phyloP scores from a whole-genome alignment of 2,113 vertebrate species.

The Loxodonta africana region DNA sequence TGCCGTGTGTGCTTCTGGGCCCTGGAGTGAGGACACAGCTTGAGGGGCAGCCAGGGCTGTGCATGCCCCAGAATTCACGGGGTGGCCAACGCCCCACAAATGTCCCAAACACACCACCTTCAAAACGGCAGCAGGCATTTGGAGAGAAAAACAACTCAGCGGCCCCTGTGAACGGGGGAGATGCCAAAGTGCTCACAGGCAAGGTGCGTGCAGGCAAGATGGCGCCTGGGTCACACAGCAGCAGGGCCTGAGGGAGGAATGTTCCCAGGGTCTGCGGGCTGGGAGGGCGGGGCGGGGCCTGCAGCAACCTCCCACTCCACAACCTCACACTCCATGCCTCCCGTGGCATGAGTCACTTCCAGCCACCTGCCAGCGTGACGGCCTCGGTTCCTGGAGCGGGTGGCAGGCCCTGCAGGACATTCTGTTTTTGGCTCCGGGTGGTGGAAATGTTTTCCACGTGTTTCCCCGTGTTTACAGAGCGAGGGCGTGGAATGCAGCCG shows the following conservation, averaged over 20 bases:
- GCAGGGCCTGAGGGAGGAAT: neutral
- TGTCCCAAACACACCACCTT: neutral
- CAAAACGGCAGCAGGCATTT: accelerated
- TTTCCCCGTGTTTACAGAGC: conserved; percentile 66
- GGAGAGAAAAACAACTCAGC: neutral
- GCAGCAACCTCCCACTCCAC: neutral
- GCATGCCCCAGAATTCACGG: neutral
- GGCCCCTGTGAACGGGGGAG: neutral
- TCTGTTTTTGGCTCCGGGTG: conserved; percentile 54
- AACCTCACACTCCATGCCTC: conserved; percentile 1
- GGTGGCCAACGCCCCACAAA: neutral
- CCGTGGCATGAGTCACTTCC: conserved; percentile 57
- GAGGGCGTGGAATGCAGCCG: conserved; percentile 18
- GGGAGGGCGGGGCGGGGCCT: conserved; percentile 15
- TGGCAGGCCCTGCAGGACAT: neutral
- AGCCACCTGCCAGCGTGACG: conserved; percentile 77
- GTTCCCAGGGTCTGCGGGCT: conserved; percentile 37
- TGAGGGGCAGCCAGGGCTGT: neutral
- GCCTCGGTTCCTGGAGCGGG: conserved; percentile 48
- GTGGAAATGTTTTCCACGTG: conserved; percentile 73
- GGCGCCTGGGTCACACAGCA: neutral
- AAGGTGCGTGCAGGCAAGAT: neutral
- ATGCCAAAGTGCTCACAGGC: neutral
- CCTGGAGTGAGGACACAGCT: neutral
- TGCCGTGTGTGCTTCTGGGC: no score